These are phyloP conservation scores for Athetis lepigone DNA, from an alignment of 2,888 invertebrate genomes.

Conservation along the genomic window DNA sequence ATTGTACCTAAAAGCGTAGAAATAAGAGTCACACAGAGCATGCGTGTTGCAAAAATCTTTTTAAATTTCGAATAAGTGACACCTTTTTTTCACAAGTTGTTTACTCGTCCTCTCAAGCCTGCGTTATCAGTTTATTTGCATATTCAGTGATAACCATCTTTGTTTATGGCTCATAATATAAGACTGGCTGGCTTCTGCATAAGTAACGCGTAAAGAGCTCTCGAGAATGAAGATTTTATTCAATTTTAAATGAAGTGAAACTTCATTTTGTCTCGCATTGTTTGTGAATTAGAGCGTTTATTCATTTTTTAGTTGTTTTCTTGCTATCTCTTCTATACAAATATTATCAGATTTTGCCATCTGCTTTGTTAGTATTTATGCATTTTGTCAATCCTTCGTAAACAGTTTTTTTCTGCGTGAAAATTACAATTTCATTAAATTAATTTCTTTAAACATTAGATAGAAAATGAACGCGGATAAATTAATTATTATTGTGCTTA, in stretches of 20 bases:
- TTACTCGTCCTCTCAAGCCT: slow-evolving; percentile 40
- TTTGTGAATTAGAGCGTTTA: neutral
- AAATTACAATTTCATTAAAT: slow-evolving; percentile 3
- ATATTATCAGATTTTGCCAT: too few relatives aligned
- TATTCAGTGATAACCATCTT: slow-evolving; percentile 70
- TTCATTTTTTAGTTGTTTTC: too few relatives aligned
- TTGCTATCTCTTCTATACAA: too few relatives aligned
- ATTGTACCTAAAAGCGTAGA: too few relatives aligned
- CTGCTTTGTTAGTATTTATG: too few relatives aligned
- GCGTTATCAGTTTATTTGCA: slow-evolving; percentile 66
- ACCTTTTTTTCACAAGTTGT: slow-evolving; percentile 34
- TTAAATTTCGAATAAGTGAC: slow-evolving; percentile 30
- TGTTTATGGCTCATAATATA: slow-evolving; percentile 67
- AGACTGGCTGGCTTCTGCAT: slow-evolving; percentile 47
- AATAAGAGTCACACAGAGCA: too few relatives aligned
- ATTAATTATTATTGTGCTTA: slow-evolving; percentile 17
- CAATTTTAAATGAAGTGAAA: slow-evolving; percentile 27
- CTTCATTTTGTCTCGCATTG: slow-evolving; percentile 14
- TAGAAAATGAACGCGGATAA: neutral
- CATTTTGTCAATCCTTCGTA: too few relatives aligned
- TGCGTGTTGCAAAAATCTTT: neutral
- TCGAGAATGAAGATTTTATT: slow-evolving; percentile 32
- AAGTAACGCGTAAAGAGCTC: slow-evolving; percentile 33
- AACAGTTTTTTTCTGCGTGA: too few relatives aligned
- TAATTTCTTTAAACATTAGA: neutral